Percentiles rank a stretch among this genome's conserved stretches.
phyloP scores from a whole-genome alignment of 1,140 invertebrate species.

The Diabrotica undecimpunctata region DNA sequence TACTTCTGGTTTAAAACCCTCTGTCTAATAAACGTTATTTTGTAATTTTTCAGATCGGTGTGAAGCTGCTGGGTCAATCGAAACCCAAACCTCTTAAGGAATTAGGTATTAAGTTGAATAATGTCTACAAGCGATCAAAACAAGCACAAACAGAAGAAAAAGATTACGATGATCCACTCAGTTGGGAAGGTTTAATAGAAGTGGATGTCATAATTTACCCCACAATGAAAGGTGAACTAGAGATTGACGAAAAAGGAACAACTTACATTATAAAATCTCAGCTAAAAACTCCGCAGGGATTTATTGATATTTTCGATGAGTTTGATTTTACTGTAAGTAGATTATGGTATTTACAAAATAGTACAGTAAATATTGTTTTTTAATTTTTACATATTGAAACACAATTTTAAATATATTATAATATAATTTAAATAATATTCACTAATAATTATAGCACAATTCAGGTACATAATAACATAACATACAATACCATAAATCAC shows the following conservation, averaged over 20 bases:
- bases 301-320: conserved; percentile 53
- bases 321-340: conserved; percentile 46
- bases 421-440: too few relatives aligned
- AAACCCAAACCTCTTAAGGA: conserved; percentile 51
- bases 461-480: too few relatives aligned
- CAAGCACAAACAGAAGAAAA: conserved; percentile 33
- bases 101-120: conserved; percentile 39
- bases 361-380: background rate
- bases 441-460: too few relatives aligned
- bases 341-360: background rate
- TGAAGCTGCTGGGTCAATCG: conserved; percentile 52
- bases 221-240: conserved; percentile 56
- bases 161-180: conserved; percentile 50
- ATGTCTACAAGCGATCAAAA: conserved; percentile 38
- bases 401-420: too few relatives aligned
- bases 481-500: too few relatives aligned
- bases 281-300: conserved; percentile 52
- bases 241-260: conserved; percentile 56
- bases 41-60: conserved; percentile 51
- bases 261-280: conserved; percentile 51
- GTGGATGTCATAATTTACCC: conserved; percentile 62
- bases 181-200: conserved; percentile 57
- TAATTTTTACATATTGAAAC: background rate
- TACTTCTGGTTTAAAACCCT: too few relatives aligned
- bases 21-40: background rate